Conservation (phyloP, 2,113 vertebrate genomes). For the Vulpes vulpes region DNA sequence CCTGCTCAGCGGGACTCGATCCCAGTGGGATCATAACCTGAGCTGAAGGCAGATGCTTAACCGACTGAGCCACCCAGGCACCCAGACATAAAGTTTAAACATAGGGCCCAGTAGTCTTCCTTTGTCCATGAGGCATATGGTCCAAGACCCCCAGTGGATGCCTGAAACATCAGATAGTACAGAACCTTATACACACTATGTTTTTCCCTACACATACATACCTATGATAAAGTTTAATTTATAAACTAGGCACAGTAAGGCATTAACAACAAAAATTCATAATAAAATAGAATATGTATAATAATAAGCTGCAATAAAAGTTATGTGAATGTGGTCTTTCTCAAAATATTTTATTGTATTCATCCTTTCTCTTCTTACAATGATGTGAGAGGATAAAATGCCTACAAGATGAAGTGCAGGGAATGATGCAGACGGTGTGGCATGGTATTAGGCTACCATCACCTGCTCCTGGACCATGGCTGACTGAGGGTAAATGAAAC, state of each 20-base stretch:
- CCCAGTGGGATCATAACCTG: too few species aligned
- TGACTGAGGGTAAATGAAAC: neutral
- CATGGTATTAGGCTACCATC: neutral
- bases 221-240: neutral
- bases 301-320: neutral
- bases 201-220: neutral
- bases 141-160: neutral
- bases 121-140: neutral
- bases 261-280: neutral
- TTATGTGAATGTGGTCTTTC: neutral
- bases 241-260: neutral
- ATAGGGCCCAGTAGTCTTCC: neutral
- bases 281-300: neutral
- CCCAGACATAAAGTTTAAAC: neutral
- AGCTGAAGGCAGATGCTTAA: too few species aligned
- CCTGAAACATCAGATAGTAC: neutral
- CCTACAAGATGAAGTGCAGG: neutral
- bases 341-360: neutral
- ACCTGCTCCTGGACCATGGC: neutral
- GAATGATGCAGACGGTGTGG: neutral
- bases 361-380: neutral
- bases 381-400: neutral
- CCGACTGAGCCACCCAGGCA: too few species aligned
- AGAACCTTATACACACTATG: neutral
- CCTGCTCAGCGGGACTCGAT: too few species aligned